Evolutionary conservation across 2,797 vertebrate species (phyloP).

Genomic region (Notoglanidium macrostoma): DNA sequence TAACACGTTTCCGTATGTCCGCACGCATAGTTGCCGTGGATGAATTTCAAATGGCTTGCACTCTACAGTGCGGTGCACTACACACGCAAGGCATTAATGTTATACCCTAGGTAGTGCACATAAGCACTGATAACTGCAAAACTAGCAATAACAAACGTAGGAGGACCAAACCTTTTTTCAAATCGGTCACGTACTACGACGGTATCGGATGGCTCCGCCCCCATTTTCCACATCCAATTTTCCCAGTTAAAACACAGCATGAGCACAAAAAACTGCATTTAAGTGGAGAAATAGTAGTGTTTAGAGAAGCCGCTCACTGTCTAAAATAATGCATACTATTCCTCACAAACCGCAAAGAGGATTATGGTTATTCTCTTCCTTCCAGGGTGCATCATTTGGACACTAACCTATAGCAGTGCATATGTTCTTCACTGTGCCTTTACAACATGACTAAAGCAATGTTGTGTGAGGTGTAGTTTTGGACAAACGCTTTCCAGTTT

Average conservation of each 20-base stretch:
- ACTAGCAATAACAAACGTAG: neutral
- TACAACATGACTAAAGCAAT: neutral
- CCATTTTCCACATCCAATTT: neutral
- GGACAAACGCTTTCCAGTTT: neutral
- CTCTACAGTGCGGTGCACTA: neutral
- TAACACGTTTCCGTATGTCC: neutral
- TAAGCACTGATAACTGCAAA: neutral
- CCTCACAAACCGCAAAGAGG: neutral
- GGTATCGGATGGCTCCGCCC: no score
- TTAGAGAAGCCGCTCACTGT: neutral
- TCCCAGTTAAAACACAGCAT: neutral
- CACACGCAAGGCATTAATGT: neutral
- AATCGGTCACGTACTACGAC: neutral
- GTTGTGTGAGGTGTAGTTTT: neutral
- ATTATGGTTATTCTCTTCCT: neutral
- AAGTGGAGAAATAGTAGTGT: neutral
- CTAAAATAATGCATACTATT: neutral
- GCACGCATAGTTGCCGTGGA: neutral
- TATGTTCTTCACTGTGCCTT: constrained; percentile 1
- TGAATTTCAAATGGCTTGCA: neutral
- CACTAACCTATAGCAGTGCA: neutral
- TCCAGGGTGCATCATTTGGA: neutral
- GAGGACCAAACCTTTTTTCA: neutral
- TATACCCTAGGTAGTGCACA: neutral
- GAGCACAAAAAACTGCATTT: neutral